Conservation (phyloP, 2,113 vertebrate genomes). For the Phaetusa simplex region DNA sequence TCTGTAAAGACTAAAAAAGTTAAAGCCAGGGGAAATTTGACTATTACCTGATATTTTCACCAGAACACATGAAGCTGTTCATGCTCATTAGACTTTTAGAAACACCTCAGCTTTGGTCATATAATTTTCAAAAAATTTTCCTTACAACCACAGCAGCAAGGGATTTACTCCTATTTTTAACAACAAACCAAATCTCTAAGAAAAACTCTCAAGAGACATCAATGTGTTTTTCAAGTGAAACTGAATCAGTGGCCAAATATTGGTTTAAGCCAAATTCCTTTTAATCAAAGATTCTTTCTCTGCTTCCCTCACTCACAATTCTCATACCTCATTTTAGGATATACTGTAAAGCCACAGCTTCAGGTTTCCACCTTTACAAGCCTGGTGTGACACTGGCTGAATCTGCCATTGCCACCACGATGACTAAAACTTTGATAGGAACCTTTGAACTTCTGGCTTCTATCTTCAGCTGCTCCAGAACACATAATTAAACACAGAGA, state of each 20-base stretch:
- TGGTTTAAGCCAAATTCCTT: background rate
- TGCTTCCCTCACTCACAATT: background rate
- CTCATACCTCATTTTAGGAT: background rate
- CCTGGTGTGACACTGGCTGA: background rate
- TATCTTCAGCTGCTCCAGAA: background rate
- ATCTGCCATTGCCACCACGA: background rate
- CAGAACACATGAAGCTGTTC: background rate
- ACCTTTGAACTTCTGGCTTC: background rate
- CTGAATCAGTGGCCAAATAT: background rate
- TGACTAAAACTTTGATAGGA: background rate
- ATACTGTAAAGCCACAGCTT: background rate
- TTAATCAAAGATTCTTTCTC: background rate
- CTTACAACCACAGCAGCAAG: background rate
- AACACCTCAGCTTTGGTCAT: background rate
- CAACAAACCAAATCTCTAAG: background rate
- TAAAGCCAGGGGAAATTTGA: background rate
- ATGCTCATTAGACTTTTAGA: background rate
- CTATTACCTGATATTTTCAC: background rate
- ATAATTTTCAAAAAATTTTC: background rate
- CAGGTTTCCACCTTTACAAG: background rate
- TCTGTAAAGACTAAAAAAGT: background rate
- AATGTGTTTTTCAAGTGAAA: background rate
- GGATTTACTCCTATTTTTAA: background rate
- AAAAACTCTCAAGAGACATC: background rate
- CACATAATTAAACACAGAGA: background rate